Evolutionary conservation across 1,140 invertebrate species (phyloP), one percentile per base, ranked within the genome.

Genomic region (Lutraria rhynchaena): DNA sequence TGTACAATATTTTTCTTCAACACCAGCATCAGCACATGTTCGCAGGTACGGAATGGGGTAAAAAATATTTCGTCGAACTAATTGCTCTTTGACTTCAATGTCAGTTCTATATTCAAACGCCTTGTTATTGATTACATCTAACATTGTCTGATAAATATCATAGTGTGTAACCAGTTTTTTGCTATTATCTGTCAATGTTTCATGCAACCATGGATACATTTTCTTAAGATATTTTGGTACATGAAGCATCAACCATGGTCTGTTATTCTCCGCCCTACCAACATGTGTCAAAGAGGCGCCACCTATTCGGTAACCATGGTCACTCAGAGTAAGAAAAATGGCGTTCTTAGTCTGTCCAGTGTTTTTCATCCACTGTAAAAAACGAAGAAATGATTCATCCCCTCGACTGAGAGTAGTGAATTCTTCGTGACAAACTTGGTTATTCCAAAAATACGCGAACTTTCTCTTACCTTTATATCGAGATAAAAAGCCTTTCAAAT

Each of bases 311-410:
- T 51, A 69, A 22, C 83, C 83, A 76, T 84, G 83, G 49, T 84
- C 83, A 58, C 82, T 81, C 0, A 81, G 41, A 11, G 82, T 19
- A 19, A 71, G 27, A 29, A 84, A 31, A 37, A 84, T 74, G 15
- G 57, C 51, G 61, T 84, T 71, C 0, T 82, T 31, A 5, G 71
- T 37, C 9, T 77, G 80, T 15, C 60, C 53, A n/a, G 75, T 67
- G 3, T 27, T 3, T 31, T 67, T 67, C 60, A 89, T 58, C 24
- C 84, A 82, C 17, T 76, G 65, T 1, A 88, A 27, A 55, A 88
- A 85, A 31, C 84, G 67, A 22, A 83, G 73, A 5, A 89, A 69
- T 70, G 88, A 81, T 31, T 88, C 75, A 46, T 88, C 83, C 0
- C 17, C 73, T 2, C 24, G 11, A 31, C 70, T 37, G 2, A 71